Percentiles rank a stretch among this genome's conserved stretches.
Conservation (phyloP, 2,797 vertebrate species). For the Sebastes paucispinis region DNA sequence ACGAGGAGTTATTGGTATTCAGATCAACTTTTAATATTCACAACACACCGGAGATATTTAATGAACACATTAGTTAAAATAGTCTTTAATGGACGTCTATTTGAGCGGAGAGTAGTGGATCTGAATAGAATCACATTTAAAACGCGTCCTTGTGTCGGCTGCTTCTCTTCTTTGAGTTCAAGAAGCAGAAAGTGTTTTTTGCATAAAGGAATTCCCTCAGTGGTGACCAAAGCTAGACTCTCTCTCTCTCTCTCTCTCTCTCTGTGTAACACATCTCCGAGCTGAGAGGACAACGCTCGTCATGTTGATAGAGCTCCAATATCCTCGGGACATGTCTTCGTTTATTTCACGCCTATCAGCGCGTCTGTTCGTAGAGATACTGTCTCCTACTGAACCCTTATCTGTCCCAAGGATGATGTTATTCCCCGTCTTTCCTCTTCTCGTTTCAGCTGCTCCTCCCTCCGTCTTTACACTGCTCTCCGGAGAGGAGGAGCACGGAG, state of each 20-base stretch:
- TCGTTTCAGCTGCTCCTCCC: constrained; percentile 22
- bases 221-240: constrained; percentile 20
- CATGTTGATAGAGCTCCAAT: constrained; percentile 48
- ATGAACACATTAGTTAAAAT: neutral
- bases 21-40: neutral
- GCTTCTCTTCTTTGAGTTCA: neutral
- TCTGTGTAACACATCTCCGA: neutral
- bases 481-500: constrained; percentile 37
- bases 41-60: neutral
- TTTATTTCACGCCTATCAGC: constrained; percentile 67
- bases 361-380: constrained; percentile 36
- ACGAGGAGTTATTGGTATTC: neutral
- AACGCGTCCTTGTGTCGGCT: neutral
- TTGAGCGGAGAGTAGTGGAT: neutral
- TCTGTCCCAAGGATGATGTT: constrained; percentile 47
- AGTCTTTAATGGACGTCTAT: neutral
- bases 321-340: constrained; percentile 36
- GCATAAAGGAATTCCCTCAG: constrained; percentile 42
- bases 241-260: neutral
- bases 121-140: neutral
- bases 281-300: constrained; percentile 37
- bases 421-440: constrained; percentile 24
- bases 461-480: constrained; percentile 32
- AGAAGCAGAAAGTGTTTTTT: constrained; percentile 11
- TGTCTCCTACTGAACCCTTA: constrained; percentile 47